Evolutionary conservation across 2,888 invertebrate genomes (phyloP), one percentile per base, ranked within the genome.

Genomic region (Horisme vitalbata): DNA sequence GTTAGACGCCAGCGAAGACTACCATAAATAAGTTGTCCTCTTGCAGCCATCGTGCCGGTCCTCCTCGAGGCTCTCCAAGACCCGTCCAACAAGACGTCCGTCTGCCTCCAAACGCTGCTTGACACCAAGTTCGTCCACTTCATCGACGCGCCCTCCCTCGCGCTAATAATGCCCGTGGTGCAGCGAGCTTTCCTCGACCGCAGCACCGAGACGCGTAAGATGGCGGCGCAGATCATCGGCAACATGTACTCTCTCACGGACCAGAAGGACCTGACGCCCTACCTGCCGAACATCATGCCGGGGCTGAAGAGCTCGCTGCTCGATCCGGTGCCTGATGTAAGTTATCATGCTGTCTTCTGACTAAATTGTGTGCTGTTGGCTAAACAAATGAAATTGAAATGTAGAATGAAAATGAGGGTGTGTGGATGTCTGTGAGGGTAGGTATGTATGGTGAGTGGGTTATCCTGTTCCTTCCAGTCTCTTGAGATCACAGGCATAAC

Each of bases 171-270:
- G 99, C 99, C 99, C 0, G 99, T 99, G 2, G 98, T 99, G 15
- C 96, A 99, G 82, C 91, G 99, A 59, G 99, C 99, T 6, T 99
- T 99, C 87, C 95, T 97, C 88, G 99, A 99, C 86, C 93, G 99
- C 54, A 97, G 97, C 35, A 99, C 99, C 0, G 99, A 99, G 89
- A 99, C 98, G 0, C 92, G 99, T 65, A 98, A 99, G 90, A 99
- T 99, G 98, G 98, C 99, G 1, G 98, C 99, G 2, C 99, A 99
- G 90, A 99, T 99, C 77, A 99, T 99, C 64, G 99, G 99, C 45
- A 99, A 99, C 83, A 99, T 99, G 98, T 99, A 99, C 86, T 98
- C 98, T 1, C 90, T 99, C 31, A 99, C 99, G 0, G 99, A 99
- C 86, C 98, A 99, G 82, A 99, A 99, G 90, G 99, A 99, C 80